Evolutionary conservation across 1,140 invertebrate genomes (phyloP).

Genomic region (Campoletis sonorensis): DNA sequence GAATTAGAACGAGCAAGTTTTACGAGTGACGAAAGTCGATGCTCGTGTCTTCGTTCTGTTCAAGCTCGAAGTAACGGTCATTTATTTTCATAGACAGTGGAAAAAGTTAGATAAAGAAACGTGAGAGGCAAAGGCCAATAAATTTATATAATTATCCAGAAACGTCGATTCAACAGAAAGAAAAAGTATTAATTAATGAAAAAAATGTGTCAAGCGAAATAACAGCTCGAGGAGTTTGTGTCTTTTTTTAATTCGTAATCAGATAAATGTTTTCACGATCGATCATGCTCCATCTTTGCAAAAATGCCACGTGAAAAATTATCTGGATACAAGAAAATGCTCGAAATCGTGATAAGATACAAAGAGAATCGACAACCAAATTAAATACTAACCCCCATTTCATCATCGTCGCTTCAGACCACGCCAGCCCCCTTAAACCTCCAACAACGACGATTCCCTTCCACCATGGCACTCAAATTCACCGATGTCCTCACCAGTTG

Average conservation of each 20-base stretch:
- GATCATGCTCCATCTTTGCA: slow-evolving; percentile 14
- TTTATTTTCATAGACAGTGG: too few species aligned
- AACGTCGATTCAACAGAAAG: too few species aligned
- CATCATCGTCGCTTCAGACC: slow-evolving; percentile 43
- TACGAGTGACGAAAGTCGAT: too few species aligned
- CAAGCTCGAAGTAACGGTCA: too few species aligned
- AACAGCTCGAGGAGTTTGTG: neutral
- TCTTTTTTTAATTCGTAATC: neutral
- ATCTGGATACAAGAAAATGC: slow-evolving; percentile 39
- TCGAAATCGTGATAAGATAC: slow-evolving; percentile 27
- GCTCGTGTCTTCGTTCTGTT: too few species aligned
- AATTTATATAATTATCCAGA: too few species aligned
- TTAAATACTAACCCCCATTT: slow-evolving; percentile 38
- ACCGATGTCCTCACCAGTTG: neutral
- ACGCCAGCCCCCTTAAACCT: slow-evolving; percentile 18
- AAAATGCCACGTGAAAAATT: slow-evolving; percentile 51
- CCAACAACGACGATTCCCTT: neutral
- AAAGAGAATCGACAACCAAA: slow-evolving; percentile 36
- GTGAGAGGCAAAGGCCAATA: too few species aligned
- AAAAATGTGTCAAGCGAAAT: neutral
- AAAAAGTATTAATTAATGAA: neutral
- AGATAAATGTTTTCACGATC: neutral
- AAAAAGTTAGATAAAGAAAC: too few species aligned
- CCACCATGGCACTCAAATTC: neutral
- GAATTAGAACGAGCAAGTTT: too few species aligned